phyloP scores from a whole-genome alignment of 2,113 vertebrate genomes.

The Mastomys natalensis region DNA sequence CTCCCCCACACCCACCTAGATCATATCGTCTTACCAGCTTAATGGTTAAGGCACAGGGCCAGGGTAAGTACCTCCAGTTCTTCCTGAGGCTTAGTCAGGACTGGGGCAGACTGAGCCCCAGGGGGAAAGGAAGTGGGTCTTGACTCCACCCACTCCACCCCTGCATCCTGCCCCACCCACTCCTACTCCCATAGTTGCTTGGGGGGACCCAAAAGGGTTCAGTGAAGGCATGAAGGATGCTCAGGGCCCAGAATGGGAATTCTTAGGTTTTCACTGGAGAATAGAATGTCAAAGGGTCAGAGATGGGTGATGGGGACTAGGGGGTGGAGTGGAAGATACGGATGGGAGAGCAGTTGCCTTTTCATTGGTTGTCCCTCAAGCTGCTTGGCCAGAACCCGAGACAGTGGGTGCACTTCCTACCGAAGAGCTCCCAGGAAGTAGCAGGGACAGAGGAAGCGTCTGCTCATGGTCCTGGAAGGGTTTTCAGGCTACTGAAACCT shows the following conservation, averaged over 20 bases:
- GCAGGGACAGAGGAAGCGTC: not conserved
- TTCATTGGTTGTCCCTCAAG: constrained; percentile 8
- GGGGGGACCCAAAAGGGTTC: not conserved
- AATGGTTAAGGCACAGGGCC: not conserved
- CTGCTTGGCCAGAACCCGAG: not conserved
- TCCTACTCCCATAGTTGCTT: not conserved
- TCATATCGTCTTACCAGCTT: constrained; percentile 50
- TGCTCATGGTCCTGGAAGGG: not conserved
- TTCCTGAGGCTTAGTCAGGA: constrained; percentile 35
- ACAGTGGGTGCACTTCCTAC: constrained; percentile 46
- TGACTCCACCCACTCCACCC: constrained; percentile 76
- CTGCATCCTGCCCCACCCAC: constrained; percentile 74
- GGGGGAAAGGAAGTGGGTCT: constrained; percentile 79
- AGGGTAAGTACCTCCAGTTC: not conserved
- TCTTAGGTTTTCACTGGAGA: not conserved
- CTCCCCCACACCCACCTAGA: not conserved
- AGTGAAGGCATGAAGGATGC: not conserved
- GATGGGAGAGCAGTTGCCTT: constrained; percentile 33
- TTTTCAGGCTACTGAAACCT: not conserved
- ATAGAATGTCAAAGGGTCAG: not conserved
- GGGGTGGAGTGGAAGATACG: not conserved
- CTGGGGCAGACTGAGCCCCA: constrained; percentile 58
- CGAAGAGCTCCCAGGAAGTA: constrained; percentile 13
- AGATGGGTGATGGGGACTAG: not conserved
- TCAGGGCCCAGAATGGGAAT: not conserved